Base-by-base conservation (phyloP, 53 echinoderm and acorn worm species). In the Echinometra lucunter region DNA sequence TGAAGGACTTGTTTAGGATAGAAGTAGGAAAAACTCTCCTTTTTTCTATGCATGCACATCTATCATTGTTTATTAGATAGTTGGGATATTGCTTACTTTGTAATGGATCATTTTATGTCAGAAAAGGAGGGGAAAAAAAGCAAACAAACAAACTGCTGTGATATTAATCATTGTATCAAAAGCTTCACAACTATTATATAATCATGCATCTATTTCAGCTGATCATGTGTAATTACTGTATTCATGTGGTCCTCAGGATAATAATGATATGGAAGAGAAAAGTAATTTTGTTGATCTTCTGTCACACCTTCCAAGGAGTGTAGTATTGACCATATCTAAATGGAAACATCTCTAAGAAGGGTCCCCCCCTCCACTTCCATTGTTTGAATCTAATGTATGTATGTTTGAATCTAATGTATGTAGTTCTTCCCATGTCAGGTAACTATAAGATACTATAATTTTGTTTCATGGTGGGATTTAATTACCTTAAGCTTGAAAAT, bases 11-110 rank as follows among this genome's bases (percentile, higher is more conserved):
- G 34, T 69, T 32, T 30, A 10, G 32, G 63, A 4, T 63, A 63
- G 25, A 25, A 63, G 23, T 63, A 53, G 53, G 23, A 23, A 63
- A 63, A 35, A 5, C 38, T 23, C 38, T 78, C 11, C 42, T 40
- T 72, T 78, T 28, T 32, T 32, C 69, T 78, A 78, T 78, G 35
- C 19, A 78, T 78, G 78, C 78, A 78, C 78, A 40, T 78, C 42
- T 16, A 78, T 78, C 40, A 78, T 78, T 78, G 42, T 38, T 78
- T 42, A 40, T 32, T 72, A 30, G 27, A 34, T 69, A 69, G 69
- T 69, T n/a, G 5, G 10, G 28, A 28, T 66, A n/a, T 66, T 66
- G 3, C 7, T 28, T 66, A 11, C 13, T 53, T 53, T 18, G 19
- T 63, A 63, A 21, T 63, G 21, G 63, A 63, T 66, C 66, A 66